phyloP scores from a whole-genome alignment of 2,888 invertebrate species.

The Napeogenes inachia region DNA sequence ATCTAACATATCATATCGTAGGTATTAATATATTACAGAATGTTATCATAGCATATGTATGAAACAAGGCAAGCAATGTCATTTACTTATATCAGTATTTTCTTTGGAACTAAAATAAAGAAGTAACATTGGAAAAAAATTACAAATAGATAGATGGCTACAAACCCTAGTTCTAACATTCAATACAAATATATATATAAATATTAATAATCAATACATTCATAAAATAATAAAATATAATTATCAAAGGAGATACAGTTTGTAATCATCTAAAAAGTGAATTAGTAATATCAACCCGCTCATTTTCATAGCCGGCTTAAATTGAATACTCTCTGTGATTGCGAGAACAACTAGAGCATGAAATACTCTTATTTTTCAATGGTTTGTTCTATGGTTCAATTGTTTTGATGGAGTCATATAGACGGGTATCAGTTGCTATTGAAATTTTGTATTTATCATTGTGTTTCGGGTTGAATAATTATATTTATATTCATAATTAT shows the following conservation, averaged over 20 bases:
- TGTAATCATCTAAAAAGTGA: neutral
- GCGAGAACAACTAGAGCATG: constrained; percentile 32
- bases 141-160: too few relatives aligned
- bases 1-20: too few relatives aligned
- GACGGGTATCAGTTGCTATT: constrained; percentile 7
- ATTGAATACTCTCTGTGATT: neutral
- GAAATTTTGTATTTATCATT: constrained; percentile 25
- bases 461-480: constrained; percentile 19
- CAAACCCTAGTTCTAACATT: too few relatives aligned
- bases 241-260: neutral
- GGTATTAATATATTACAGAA: too few relatives aligned
- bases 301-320: neutral
- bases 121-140: too few relatives aligned
- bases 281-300: neutral
- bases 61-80: too few relatives aligned
- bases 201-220: too few relatives aligned
- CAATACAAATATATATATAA: too few relatives aligned
- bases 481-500: too few relatives aligned
- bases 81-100: too few relatives aligned
- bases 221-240: neutral
- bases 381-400: constrained; percentile 18
- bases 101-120: too few relatives aligned
- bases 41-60: too few relatives aligned
- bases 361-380: constrained; percentile 31
- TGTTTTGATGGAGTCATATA: constrained; percentile 15